These are phyloP conservation scores for Megaceryle torquata DNA, from an alignment of 2,113 vertebrate species.

Conservation along the genomic window DNA sequence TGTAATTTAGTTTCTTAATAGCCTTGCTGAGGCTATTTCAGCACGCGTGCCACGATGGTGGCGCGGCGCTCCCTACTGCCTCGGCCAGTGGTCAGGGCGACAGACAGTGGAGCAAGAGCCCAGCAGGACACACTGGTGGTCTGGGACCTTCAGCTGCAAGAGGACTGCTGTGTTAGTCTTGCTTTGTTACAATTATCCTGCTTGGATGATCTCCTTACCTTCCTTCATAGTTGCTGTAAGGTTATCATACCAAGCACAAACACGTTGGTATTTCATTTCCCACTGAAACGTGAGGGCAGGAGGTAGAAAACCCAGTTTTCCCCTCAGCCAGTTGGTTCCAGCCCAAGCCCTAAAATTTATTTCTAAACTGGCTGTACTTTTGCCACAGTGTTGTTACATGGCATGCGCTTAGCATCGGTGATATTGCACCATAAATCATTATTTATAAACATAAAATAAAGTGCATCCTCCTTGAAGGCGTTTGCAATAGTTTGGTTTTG, in stretches of 20 bases:
- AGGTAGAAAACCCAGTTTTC: not conserved
- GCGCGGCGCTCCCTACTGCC: not conserved
- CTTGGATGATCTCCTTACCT: not conserved
- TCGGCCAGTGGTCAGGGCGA: not conserved
- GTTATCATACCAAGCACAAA: not conserved
- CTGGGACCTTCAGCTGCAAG: not conserved
- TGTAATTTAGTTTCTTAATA: constrained; percentile 77
- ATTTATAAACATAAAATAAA: not conserved
- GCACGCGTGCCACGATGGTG: not conserved
- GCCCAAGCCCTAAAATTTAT: not conserved
- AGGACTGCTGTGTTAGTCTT: not conserved
- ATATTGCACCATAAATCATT: not conserved
- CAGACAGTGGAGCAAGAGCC: accelerated
- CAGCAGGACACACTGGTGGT: accelerated
- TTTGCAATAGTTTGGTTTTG: not conserved
- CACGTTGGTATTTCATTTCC: not conserved
- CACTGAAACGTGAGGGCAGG: accelerated
- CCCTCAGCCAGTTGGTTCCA: not conserved
- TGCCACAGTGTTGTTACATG: not conserved
- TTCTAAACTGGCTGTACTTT: not conserved
- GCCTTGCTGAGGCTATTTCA: constrained; percentile 52
- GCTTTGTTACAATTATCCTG: accelerated
- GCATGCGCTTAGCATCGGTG: accelerated
- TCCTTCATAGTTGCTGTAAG: not conserved
- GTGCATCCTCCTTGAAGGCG: not conserved